phyloP scores from a whole-genome alignment of 2,888 invertebrate species.

The Morpho helenor region DNA sequence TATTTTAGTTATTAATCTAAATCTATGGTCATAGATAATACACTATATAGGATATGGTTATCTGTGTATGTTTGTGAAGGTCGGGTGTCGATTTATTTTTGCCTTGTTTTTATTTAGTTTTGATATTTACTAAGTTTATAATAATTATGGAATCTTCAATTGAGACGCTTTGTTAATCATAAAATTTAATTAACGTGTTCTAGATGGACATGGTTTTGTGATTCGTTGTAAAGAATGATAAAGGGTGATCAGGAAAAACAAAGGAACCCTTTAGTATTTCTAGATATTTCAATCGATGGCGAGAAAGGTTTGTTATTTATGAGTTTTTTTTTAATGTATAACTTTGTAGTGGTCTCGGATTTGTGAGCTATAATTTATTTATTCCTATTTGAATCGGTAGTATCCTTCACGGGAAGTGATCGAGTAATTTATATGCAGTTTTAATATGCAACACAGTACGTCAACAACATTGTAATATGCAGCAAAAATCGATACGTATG shows the following conservation, averaged over 20 bases:
- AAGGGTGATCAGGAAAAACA: slow-evolving; percentile 38
- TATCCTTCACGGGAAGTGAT: too few relatives aligned
- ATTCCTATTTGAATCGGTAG: too few relatives aligned
- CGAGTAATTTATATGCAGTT: too few relatives aligned
- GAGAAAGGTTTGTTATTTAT: slow-evolving; percentile 80
- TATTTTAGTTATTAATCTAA: too few relatives aligned
- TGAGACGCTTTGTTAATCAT: slow-evolving; percentile 13
- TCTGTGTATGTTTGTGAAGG: slow-evolving; percentile 25
- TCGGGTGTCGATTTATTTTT: slow-evolving; percentile 24
- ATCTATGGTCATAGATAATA: too few relatives aligned
- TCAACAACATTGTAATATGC: neutral
- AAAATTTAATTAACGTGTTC: slow-evolving; percentile 5
- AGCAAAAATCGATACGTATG: neutral
- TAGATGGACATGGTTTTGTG: slow-evolving; percentile 19
- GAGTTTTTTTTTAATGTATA: neutral
- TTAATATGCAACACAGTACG: neutral
- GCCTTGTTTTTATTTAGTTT: slow-evolving; percentile 31
- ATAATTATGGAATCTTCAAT: slow-evolving; percentile 27
- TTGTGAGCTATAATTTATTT: too few relatives aligned
- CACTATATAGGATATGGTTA: too few relatives aligned
- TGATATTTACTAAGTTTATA: slow-evolving; percentile 13
- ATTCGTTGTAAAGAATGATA: slow-evolving; percentile 31
- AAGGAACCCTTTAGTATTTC: slow-evolving; percentile 83
- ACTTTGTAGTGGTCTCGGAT: too few relatives aligned
- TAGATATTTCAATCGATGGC: slow-evolving; percentile 84